These are phyloP conservation scores for Myoxocephalus aenaeus DNA, from an alignment of 2,797 vertebrate species.

Conservation along the genomic window DNA sequence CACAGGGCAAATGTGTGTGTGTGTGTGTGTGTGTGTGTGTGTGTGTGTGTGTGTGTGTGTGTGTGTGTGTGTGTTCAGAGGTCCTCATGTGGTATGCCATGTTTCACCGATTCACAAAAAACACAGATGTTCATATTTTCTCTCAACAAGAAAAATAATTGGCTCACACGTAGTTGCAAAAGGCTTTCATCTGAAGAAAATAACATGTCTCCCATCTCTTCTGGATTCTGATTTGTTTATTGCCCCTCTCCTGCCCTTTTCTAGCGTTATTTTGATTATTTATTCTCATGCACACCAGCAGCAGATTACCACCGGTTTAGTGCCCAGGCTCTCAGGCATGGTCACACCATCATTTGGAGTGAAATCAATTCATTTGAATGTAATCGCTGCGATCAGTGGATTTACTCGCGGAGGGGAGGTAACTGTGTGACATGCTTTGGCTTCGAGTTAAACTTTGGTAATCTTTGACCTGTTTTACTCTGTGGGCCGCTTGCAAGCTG, in stretches of 20 bases:
- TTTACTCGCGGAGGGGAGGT: background rate
- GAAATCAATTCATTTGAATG: constrained; percentile 9
- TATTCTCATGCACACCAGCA: constrained; percentile 11
- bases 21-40: constrained; percentile 9
- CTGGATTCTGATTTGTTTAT: constrained; percentile 10
- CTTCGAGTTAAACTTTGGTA: constrained; percentile 9
- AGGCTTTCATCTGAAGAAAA: constrained; percentile 69
- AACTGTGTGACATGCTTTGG: background rate
- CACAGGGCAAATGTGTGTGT: constrained; percentile 43
- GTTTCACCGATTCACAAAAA: constrained; percentile 68
- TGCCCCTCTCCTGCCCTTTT: constrained; percentile 19
- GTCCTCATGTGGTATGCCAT: constrained; percentile 38
- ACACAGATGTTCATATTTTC: constrained; percentile 76
- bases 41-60: constrained; percentile 10
- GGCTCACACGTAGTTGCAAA: constrained; percentile 60
- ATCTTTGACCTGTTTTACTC: constrained; percentile 32
- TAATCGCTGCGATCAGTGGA: background rate
- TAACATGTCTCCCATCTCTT: constrained; percentile 22
- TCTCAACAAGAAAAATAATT: constrained; percentile 70
- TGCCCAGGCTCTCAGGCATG: background rate
- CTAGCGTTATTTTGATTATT: background rate
- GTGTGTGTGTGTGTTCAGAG: constrained; percentile 28
- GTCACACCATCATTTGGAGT: constrained; percentile 7
- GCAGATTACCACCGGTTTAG: constrained; percentile 18
- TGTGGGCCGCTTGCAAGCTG: background rate